phyloP scores from a whole-genome alignment of 2,113 vertebrate genomes.

The Pogonocichla stellata region DNA sequence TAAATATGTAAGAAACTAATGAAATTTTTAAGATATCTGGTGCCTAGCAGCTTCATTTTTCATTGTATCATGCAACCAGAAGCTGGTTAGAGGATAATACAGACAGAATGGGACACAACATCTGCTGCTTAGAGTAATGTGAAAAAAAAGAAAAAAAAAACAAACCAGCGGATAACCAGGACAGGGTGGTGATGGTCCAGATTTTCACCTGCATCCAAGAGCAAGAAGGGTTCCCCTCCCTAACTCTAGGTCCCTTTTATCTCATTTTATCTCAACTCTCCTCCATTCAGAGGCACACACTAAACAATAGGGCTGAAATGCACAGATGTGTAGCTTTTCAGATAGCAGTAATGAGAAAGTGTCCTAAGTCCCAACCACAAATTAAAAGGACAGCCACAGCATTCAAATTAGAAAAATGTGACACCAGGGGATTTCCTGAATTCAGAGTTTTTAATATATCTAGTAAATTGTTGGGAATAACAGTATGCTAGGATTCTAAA shows the following conservation, averaged over 20 bases:
- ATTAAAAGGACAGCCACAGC: background rate
- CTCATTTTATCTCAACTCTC: background rate
- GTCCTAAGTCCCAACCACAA: background rate
- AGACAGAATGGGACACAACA: background rate
- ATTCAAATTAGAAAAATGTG: background rate
- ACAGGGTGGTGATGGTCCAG: background rate
- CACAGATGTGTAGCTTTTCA: background rate
- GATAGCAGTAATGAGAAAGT: background rate
- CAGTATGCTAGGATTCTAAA: background rate
- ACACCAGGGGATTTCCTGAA: background rate
- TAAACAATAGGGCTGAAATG: background rate
- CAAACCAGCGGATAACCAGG: fast-evolving
- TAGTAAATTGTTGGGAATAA: background rate
- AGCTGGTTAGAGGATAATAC: background rate
- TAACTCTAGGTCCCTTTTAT: background rate
- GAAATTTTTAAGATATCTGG: background rate
- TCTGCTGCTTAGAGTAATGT: background rate
- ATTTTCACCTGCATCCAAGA: background rate
- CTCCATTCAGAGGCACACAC: background rate
- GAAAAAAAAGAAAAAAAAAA: background rate
- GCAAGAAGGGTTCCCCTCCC: background rate
- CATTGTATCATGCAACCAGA: background rate
- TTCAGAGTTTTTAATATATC: background rate
- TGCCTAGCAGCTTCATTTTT: background rate
- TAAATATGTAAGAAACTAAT: background rate